Base-by-base conservation (phyloP, 2,888 invertebrate species). In the Amblyjoppa fuscipennis region DNA sequence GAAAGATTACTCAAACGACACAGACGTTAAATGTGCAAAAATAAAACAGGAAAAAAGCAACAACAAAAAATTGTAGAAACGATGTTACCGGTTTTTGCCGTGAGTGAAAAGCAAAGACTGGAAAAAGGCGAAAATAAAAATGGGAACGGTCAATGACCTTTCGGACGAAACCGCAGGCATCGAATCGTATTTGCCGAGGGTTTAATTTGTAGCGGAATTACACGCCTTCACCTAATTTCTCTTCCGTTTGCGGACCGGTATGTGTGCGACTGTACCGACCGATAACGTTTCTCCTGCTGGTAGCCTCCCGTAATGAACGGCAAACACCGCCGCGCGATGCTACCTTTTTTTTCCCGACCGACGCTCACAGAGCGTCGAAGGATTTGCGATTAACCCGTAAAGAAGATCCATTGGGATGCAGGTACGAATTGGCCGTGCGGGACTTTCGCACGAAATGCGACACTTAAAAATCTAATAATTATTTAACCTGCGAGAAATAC, bases 181-280 rank as follows among this genome's bases (percentile, higher is more conserved):
- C 80, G 78, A 69, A 84, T 74, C 75, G 75, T 91, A 86, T 91
- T 89, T 89, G 86, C 88, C 85, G 77, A 71, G 70, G 88, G 89
- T 69, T 86, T 90, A 90, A 91, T 91, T 91, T 87, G 84, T 84
- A 89, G 85, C 88, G 88, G 87, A 91, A 91, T 91, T 91, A 91
- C 91, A 90, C 89, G 89, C 88, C 85, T 88, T 84, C 88, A 87
- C 87, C 86, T 90, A 89, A 91, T 90, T 87, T 87, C 81, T 83
- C 86, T 85, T 82, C 85, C 86, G 81, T 87, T 87, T 81, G 81
- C 84, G 87, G 81, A 76, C 59, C 38, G 66, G 56, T 49, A 80
- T 73, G 68, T 49, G 64, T 41, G 77, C 64, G 73, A 31, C 59
- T 66, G 49, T 71, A 3, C 71, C 45, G 51, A 66, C 53, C 41